phyloP scores from a whole-genome alignment of 2,113 vertebrate species.

The Corydoras maculifer region DNA sequence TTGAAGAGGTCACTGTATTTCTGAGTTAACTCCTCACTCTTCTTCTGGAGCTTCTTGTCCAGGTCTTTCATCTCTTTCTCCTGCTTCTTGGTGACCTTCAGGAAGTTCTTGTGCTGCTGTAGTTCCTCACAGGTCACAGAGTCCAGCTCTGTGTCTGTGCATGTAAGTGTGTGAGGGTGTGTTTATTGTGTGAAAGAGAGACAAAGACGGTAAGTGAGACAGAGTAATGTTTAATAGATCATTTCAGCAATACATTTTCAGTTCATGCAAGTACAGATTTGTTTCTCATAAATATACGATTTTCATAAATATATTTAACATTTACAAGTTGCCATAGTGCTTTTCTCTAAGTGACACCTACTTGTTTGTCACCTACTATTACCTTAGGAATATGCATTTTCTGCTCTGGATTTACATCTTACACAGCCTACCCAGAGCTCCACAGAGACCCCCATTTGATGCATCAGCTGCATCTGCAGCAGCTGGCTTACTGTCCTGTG shows the following conservation, averaged over 20 bases:
- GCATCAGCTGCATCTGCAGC: slow-evolving; percentile 7
- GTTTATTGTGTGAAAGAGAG: slow-evolving; percentile 5
- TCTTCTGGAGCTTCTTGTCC: slow-evolving; percentile 76
- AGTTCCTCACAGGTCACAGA: slow-evolving; percentile 77
- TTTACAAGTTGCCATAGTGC: neutral
- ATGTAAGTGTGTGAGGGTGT: slow-evolving; percentile 16
- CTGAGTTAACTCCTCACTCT: slow-evolving; percentile 77
- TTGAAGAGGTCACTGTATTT: slow-evolving; percentile 68
- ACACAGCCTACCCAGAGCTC: slow-evolving; percentile 27
- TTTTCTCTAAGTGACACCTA: slow-evolving; percentile 1
- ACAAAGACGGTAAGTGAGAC: slow-evolving; percentile 30
- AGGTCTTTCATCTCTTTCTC: slow-evolving; percentile 83
- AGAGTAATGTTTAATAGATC: slow-evolving; percentile 19
- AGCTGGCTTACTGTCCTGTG: slow-evolving; percentile 6
- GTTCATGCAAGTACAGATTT: slow-evolving; percentile 23
- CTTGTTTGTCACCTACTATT: slow-evolving; percentile 12
- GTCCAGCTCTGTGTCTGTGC: slow-evolving; percentile 62
- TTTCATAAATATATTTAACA: slow-evolving; percentile 10
- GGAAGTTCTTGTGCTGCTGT: slow-evolving; percentile 75
- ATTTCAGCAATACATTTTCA: slow-evolving; percentile 16
- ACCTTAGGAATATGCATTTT: slow-evolving; percentile 5
- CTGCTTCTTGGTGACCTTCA: slow-evolving; percentile 83
- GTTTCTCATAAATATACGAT: slow-evolving; percentile 3
- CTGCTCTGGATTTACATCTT: slow-evolving; percentile 15
- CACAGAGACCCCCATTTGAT: slow-evolving; percentile 17